Conservation (phyloP, 2,888 invertebrate species). For the Hyppa rectilinea region DNA sequence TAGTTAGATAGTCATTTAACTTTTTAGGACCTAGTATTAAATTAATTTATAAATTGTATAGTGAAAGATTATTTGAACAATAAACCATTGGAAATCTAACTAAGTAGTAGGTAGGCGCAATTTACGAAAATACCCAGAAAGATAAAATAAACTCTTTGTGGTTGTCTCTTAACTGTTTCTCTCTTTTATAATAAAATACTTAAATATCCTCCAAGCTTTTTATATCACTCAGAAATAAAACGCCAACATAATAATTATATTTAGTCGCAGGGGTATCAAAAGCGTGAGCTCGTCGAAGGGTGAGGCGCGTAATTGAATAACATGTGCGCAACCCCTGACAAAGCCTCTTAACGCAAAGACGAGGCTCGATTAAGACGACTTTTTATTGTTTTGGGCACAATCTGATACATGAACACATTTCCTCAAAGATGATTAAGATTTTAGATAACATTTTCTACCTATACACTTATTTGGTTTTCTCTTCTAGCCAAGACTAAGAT, state of each 20-base stretch:
- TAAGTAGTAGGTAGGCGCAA: too few species aligned
- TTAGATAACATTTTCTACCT: constrained; percentile 2
- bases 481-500: background rate
- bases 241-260: background rate
- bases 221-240: constrained; percentile 13
- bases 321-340: constrained; percentile 40
- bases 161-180: background rate
- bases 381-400: constrained; percentile 52
- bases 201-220: background rate
- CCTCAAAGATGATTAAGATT: constrained; percentile 8
- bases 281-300: constrained; percentile 21
- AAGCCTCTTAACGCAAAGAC: constrained; percentile 50
- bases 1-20: too few species aligned
- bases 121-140: background rate
- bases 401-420: constrained; percentile 23
- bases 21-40: too few species aligned
- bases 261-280: constrained; percentile 26
- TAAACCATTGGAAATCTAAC: background rate
- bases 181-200: background rate
- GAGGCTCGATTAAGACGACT: constrained; percentile 44
- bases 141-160: background rate
- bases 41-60: too few species aligned
- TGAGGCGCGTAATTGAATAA: constrained; percentile 50
- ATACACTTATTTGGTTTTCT: background rate
- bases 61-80: too few species aligned